Percentiles rank a stretch among this genome's conserved stretches.
Conservation (phyloP, 2,888 invertebrate genomes). For the Phoronis australis region DNA sequence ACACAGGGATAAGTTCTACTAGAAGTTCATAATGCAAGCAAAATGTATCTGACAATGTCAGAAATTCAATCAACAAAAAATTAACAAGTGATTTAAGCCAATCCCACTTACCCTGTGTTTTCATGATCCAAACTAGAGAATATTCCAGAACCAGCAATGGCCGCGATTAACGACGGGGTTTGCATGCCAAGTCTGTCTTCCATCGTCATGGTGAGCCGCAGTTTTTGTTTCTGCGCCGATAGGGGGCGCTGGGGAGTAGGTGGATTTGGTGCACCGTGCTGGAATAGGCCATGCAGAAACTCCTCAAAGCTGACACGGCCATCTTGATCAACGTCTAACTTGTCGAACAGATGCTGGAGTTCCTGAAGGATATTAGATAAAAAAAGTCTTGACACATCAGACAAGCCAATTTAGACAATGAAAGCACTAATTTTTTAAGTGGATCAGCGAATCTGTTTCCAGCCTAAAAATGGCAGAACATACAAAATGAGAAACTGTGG, state of each 20-base stretch:
- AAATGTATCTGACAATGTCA: slow-evolving; percentile 2
- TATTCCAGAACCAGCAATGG: slow-evolving; percentile 34
- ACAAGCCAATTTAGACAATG: neutral
- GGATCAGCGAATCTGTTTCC: too few relatives aligned
- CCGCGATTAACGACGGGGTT: slow-evolving; percentile 29
- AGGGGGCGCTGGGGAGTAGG: slow-evolving; percentile 14
- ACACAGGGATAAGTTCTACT: too few relatives aligned
- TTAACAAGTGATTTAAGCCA: too few relatives aligned
- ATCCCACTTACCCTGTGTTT: slow-evolving; percentile 48
- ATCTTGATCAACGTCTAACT: slow-evolving; percentile 62
- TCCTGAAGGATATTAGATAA: slow-evolving; percentile 48
- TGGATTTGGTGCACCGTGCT: slow-evolving; percentile 43
- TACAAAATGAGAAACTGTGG: too few relatives aligned
- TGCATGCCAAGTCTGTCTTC: too few relatives aligned
- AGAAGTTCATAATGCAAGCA: too few relatives aligned
- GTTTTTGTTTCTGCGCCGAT: slow-evolving; percentile 23
- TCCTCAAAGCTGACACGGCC: slow-evolving; percentile 65
- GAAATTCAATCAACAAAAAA: neutral
- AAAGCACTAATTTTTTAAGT: neutral
- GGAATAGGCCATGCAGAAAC: slow-evolving; percentile 61
- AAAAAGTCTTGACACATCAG: neutral
- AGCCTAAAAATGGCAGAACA: too few relatives aligned
- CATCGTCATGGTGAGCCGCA: slow-evolving; percentile 2
- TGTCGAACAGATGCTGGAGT: slow-evolving; percentile 62
- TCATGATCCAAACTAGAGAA: slow-evolving; percentile 46